phyloP scores from a whole-genome alignment of 2,113 vertebrate genomes.

The Nasalis larvatus region DNA sequence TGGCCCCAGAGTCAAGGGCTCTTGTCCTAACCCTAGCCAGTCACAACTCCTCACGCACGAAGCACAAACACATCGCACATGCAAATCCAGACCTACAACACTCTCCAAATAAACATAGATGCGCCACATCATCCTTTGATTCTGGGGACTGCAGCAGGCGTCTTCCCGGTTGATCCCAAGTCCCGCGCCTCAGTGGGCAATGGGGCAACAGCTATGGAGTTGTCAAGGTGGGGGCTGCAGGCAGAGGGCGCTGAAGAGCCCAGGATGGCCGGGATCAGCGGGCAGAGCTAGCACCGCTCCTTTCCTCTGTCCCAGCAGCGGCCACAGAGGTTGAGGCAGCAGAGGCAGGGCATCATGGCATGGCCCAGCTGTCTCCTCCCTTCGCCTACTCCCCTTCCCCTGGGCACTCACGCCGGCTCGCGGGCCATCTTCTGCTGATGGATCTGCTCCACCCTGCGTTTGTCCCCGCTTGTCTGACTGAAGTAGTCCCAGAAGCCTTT shows the following conservation, averaged over 20 bases:
- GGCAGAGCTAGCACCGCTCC: fast-evolving
- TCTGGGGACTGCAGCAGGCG: neutral
- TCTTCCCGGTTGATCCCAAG: neutral
- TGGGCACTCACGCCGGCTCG: constrained; percentile 61
- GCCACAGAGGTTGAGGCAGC: neutral
- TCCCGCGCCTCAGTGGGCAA: neutral
- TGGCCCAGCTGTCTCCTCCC: neutral
- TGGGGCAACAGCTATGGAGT: neutral
- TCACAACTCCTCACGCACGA: neutral
- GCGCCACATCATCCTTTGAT: neutral
- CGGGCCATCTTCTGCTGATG: constrained; percentile 82
- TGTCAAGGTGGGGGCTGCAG: neutral
- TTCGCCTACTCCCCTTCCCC: neutral
- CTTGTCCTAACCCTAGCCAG: neutral
- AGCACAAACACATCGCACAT: neutral
- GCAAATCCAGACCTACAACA: neutral
- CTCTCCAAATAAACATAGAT: neutral
- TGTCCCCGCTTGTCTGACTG: constrained; percentile 82
- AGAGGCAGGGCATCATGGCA: neutral
- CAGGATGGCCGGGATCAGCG: neutral
- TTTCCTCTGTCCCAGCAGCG: neutral
- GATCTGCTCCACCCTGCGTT: constrained; percentile 67
- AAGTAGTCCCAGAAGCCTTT: constrained; percentile 83
- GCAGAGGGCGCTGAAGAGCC: neutral
- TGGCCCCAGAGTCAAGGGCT: neutral